Base-by-base conservation (phyloP, 2,113 vertebrate species). In the Arenaria interpres region DNA sequence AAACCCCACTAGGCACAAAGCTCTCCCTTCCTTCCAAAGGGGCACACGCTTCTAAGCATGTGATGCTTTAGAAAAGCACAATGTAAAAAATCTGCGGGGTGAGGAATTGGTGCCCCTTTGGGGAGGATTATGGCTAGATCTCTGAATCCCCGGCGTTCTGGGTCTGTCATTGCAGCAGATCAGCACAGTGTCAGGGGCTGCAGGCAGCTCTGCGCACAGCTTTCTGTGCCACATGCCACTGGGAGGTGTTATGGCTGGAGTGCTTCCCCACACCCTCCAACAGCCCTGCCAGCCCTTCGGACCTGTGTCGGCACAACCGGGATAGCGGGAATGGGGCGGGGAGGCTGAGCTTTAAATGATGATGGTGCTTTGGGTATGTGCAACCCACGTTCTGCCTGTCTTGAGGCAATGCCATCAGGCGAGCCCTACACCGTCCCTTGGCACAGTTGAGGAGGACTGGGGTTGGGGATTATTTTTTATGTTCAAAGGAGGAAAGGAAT, bases 391-490 rank as follows among this genome's bases (percentile, higher is more conserved):
- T 72, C 46, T 79, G 46, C 4, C 71, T 25, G 18, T 62, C 62
- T 35, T 14, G 10, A 25, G 33, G 46, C 37, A 45, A 27, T 14
- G 66, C 13, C 9, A 7, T 56, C 51, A 51, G 60, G 41, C 30
- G 51, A 82, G 46, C 30, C 62, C 46, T 30, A 0, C 0, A 6
- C 27, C 35, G 22, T 6, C 46, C 48, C 63, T 73, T 0, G 0
- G n/a, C 1, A 1, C 24, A 20, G 37, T 43, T 43, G 88, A 30
- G 11, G 41, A 86, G 12, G 23, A 1, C 54, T 14, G 37, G 8
- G 9, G 17, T 17, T 28, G 64, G 39, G 45, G 15, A 16, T 32
- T n/a, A 18, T 27, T 60, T 77, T 48, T 48, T 8, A 19, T 15
- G 8, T 30, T 56, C 24, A 10, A 37, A 62, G 32, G 53, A 35